phyloP scores from a whole-genome alignment of 2,113 vertebrate genomes.

The Nymphicus hollandicus region DNA sequence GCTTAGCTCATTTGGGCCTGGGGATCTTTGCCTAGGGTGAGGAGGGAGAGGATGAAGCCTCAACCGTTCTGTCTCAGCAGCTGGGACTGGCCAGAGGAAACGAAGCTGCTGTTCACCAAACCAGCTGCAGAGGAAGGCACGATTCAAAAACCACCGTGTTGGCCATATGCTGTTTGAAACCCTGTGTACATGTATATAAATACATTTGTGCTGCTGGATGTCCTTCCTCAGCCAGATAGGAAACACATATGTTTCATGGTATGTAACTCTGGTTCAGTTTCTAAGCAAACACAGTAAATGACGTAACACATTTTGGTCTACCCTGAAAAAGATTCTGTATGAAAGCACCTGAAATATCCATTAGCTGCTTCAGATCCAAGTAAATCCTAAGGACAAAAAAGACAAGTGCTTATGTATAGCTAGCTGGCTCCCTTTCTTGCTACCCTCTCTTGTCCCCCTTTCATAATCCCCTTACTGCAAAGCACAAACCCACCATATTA shows the following conservation, averaged over 20 bases:
- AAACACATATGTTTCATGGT: background rate
- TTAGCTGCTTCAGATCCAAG: background rate
- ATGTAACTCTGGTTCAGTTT: background rate
- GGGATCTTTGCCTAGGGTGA: background rate
- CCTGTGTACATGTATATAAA: background rate
- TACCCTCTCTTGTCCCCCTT: background rate
- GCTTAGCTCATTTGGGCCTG: background rate
- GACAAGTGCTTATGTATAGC: background rate
- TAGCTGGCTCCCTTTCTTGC: background rate
- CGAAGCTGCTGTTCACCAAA: background rate
- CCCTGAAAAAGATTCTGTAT: background rate
- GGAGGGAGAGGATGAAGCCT: background rate
- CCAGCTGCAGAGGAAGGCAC: background rate
- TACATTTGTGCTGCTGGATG: background rate
- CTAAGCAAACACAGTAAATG: background rate
- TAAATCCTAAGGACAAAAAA: background rate
- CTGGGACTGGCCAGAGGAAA: background rate
- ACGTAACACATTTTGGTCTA: background rate
- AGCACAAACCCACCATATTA: background rate
- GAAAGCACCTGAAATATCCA: background rate
- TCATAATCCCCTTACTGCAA: background rate
- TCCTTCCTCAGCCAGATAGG: background rate
- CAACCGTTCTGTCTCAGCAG: background rate
- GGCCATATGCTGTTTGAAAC: background rate
- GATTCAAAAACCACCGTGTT: background rate